Percentiles rank a stretch among this genome's conserved stretches.
These are phyloP conservation scores for Paedocypris micromegethes DNA, from an alignment of 2,797 vertebrate species.

Conservation along the genomic window DNA sequence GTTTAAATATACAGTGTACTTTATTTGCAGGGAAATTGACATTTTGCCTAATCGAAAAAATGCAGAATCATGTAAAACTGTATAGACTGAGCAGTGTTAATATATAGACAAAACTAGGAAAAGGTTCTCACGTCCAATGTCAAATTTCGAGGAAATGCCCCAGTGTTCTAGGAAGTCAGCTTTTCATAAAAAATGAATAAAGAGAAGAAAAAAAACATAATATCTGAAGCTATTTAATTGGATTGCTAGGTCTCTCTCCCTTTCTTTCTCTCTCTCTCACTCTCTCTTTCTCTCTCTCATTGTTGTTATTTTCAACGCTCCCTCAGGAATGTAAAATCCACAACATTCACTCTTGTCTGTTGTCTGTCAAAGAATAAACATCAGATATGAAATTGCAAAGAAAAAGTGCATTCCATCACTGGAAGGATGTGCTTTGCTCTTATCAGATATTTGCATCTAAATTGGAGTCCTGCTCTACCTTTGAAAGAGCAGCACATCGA, in stretches of 20 bases:
- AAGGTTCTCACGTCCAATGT: no score
- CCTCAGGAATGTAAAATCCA: slow-evolving; percentile 29
- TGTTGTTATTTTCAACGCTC: slow-evolving; percentile 41
- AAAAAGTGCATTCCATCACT: slow-evolving; percentile 43
- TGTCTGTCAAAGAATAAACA: slow-evolving; percentile 50
- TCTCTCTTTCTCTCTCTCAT: slow-evolving; percentile 1
- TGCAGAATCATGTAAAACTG: no score
- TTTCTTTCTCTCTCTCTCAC: neutral
- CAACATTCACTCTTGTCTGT: slow-evolving; percentile 51
- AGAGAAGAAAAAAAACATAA: slow-evolving; percentile 4
- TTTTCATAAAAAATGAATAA: slow-evolving; percentile 8
- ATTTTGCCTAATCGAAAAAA: no score
- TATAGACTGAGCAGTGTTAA: no score
- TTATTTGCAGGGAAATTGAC: no score
- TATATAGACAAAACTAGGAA: no score
- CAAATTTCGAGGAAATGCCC: slow-evolving; percentile 30
- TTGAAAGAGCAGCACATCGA: slow-evolving; percentile 43
- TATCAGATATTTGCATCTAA: slow-evolving; percentile 55
- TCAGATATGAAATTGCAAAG: slow-evolving; percentile 51
- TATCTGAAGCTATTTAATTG: slow-evolving; percentile 40
- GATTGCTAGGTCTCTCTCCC: slow-evolving; percentile 36
- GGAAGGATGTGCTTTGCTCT: slow-evolving; percentile 45
- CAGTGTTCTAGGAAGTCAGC: slow-evolving; percentile 32
- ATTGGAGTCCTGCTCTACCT: slow-evolving; percentile 51
- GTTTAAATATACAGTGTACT: no score